Conservation (phyloP, 2,113 vertebrate species). For the Psophia crepitans region DNA sequence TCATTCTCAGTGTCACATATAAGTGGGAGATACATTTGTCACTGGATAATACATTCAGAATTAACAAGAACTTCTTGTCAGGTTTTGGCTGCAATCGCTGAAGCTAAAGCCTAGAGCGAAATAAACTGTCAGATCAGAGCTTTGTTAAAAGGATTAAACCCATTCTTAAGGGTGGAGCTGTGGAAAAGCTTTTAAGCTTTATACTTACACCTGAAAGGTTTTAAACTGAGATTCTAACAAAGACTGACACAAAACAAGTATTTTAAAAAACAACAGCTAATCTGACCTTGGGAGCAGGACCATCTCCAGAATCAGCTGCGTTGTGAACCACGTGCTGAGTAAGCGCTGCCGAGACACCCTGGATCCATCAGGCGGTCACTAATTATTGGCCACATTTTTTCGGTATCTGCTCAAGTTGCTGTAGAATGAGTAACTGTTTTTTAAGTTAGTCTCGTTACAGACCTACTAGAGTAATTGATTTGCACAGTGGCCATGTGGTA, state of each 20-base stretch:
- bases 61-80: slow-evolving; percentile 72
- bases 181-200: slow-evolving; percentile 66
- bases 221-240: not conserved
- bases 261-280: not conserved
- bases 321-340: accelerated
- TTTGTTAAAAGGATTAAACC: slow-evolving; percentile 71
- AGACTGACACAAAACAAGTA: not conserved
- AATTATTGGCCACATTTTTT: slow-evolving; percentile 34
- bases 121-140: slow-evolving; percentile 72
- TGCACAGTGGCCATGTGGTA: slow-evolving; percentile 39
- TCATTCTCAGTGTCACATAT: slow-evolving; percentile 78
- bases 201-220: slow-evolving; percentile 61
- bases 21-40: slow-evolving; percentile 82
- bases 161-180: slow-evolving; percentile 61
- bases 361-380: not conserved
- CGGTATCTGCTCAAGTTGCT: slow-evolving; percentile 36
- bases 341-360: not conserved
- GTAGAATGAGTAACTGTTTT: slow-evolving; percentile 47
- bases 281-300: accelerated
- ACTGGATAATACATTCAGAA: slow-evolving; percentile 72
- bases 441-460: slow-evolving; percentile 47
- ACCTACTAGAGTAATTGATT: slow-evolving; percentile 39
- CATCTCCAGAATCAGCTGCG: not conserved
- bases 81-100: slow-evolving; percentile 68
- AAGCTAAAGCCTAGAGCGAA: slow-evolving; percentile 66